Evolutionary conservation across 2,797 vertebrate genomes (phyloP).

Genomic region (Parotocinclus haroldoi): DNA sequence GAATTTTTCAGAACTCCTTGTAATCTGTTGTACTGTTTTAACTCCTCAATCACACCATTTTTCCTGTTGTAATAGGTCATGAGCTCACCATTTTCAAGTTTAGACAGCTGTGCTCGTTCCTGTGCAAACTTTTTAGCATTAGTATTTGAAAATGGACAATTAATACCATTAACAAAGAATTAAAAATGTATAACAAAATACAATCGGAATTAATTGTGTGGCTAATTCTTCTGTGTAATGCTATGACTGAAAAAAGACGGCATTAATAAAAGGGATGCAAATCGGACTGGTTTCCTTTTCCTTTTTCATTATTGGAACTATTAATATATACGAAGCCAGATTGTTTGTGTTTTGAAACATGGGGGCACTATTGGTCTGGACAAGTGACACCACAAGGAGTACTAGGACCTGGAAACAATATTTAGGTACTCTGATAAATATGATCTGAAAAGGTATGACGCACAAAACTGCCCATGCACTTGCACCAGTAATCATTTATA

Average conservation of each 20-base stretch:
- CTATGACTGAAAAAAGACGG: constrained; percentile 58
- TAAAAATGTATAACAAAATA: constrained; percentile 55
- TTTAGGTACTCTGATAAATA: too few relatives aligned
- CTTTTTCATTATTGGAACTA: constrained; percentile 1
- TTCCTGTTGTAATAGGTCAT: constrained; percentile 68
- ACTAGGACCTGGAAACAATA: too few relatives aligned
- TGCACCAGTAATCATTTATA: too few relatives aligned
- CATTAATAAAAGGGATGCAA: constrained; percentile 67
- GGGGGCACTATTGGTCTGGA: too few relatives aligned
- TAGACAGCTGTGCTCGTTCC: constrained; percentile 68
- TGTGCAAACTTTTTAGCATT: constrained; percentile 73
- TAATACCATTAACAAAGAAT: constrained; percentile 64
- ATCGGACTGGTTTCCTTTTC: constrained; percentile 7
- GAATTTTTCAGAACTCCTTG: constrained; percentile 46
- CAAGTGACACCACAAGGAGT: too few relatives aligned
- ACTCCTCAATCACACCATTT: constrained; percentile 43
- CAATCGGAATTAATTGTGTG: constrained; percentile 71
- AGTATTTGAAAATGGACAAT: constrained; percentile 62
- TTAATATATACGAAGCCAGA: too few relatives aligned
- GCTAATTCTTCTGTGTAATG: constrained; percentile 73
- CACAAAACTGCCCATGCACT: too few relatives aligned
- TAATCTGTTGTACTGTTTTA: constrained; percentile 10
- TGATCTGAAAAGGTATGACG: too few relatives aligned
- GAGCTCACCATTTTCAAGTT: constrained; percentile 65
- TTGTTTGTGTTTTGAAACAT: too few relatives aligned